These are phyloP conservation scores for Erynnis tages DNA, from an alignment of 2,888 invertebrate genomes.

Conservation along the genomic window DNA sequence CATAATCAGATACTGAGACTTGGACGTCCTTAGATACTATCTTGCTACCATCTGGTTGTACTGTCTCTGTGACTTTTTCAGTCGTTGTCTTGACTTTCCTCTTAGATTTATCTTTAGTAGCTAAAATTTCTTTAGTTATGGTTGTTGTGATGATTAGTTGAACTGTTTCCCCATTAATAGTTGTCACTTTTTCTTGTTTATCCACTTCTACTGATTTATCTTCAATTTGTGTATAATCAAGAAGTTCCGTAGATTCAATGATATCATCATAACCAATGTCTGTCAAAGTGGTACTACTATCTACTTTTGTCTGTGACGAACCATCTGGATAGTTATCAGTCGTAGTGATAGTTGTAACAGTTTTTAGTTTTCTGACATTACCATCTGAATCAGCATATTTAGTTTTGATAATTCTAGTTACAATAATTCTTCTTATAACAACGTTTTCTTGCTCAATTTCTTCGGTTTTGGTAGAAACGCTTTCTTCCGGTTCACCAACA, in stretches of 20 bases:
- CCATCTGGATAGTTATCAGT: conserved; percentile 74
- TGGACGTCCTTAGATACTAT: conserved; percentile 70
- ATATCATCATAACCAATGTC: conserved; percentile 53
- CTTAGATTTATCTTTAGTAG: conserved; percentile 51
- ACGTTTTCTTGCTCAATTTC: conserved; percentile 53
- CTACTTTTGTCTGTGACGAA: conserved; percentile 64
- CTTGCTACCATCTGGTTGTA: conserved; percentile 58
- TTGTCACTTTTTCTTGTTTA: conserved; percentile 53
- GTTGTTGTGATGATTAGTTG: conserved; percentile 62
- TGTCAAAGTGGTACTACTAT: conserved; percentile 60
- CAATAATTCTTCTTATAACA: conserved; percentile 56
- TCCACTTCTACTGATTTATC: conserved; percentile 55
- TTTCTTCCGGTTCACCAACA: conserved; percentile 61
- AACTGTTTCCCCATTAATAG: conserved; percentile 56
- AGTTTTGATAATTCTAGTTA: conserved; percentile 58
- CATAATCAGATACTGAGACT: conserved; percentile 61
- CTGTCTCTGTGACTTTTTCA: conserved; percentile 66
- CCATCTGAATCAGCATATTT: conserved; percentile 58
- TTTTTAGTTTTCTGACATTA: conserved; percentile 62
- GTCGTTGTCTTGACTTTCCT: conserved; percentile 67
- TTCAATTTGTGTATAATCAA: conserved; percentile 55
- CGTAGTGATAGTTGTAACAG: conserved; percentile 57
- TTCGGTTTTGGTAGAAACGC: conserved; percentile 54
- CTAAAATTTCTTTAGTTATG: conserved; percentile 62
- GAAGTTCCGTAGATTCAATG: conserved; percentile 50